Percentiles rank a stretch among this genome's conserved stretches.
Evolutionary conservation across 2,113 vertebrate species (phyloP).

Genomic region (Myanophis thanlyinensis): DNA sequence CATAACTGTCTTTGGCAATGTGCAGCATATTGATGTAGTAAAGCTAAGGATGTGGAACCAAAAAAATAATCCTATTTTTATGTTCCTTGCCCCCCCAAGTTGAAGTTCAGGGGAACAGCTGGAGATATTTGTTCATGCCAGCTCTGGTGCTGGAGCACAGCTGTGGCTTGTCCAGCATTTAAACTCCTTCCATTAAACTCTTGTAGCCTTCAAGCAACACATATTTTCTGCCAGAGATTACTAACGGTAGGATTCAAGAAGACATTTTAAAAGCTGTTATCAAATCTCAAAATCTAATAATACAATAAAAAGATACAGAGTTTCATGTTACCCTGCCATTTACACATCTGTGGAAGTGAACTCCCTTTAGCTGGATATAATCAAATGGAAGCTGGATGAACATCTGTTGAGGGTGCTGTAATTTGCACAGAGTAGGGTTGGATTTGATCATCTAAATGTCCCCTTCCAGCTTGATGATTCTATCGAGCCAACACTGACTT

Average conservation of each 20-base stretch:
- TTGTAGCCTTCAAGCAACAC: neutral
- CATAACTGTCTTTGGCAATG: neutral
- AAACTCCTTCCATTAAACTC: neutral
- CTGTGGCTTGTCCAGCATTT: neutral
- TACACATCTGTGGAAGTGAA: neutral
- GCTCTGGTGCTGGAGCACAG: neutral
- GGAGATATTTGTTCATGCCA: neutral
- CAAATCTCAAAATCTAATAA: neutral
- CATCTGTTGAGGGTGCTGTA: neutral
- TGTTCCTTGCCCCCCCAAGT: neutral
- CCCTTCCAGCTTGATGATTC: neutral
- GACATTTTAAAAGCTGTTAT: neutral
- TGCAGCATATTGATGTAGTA: neutral
- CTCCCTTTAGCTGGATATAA: neutral
- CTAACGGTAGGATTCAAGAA: neutral
- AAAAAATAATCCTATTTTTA: conserved; percentile 22
- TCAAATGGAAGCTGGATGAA: neutral
- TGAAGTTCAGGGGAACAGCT: neutral
- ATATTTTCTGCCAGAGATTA: neutral
- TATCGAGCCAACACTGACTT: neutral
- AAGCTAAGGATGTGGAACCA: conserved; percentile 5
- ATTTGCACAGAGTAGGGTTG: neutral
- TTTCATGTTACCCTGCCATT: neutral
- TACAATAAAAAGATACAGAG: neutral
- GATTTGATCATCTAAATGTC: neutral